Evolutionary conservation across 1,140 invertebrate genomes (phyloP).

Genomic region (Drosophila nikananu): DNA sequence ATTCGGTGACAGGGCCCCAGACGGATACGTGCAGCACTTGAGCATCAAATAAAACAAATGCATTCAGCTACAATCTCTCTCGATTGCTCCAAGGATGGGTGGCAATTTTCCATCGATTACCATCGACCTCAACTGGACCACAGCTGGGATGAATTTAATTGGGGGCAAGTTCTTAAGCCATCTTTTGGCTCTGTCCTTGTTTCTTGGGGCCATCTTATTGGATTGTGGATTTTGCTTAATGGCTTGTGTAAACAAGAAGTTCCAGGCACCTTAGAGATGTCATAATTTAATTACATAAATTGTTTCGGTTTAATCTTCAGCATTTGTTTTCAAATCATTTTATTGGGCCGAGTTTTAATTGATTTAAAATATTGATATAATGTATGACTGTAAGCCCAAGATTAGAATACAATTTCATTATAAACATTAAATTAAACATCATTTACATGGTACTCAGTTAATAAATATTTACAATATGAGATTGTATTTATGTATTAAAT

Average conservation of each 20-base stretch:
- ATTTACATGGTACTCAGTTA: background rate
- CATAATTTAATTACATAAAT: background rate
- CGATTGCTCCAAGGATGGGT: conserved; percentile 11
- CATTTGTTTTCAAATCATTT: background rate
- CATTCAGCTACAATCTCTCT: conserved; percentile 28
- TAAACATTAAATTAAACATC: background rate
- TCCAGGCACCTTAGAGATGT: background rate
- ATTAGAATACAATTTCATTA: background rate
- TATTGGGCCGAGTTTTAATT: background rate
- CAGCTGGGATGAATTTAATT: conserved; percentile 40
- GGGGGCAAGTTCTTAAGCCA: conserved; percentile 19
- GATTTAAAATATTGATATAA: background rate
- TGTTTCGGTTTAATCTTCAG: background rate
- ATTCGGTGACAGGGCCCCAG: conserved; percentile 29
- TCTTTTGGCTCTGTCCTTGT: conserved; percentile 17
- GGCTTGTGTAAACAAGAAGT: conserved; percentile 26
- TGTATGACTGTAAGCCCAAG: background rate
- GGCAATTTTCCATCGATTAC: conserved; percentile 29
- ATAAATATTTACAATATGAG: background rate
- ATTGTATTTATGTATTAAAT: background rate
- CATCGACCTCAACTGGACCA: conserved; percentile 43
- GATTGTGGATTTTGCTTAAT: conserved; percentile 23
- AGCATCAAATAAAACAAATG: conserved; percentile 50
- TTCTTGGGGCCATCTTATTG: conserved; percentile 19
- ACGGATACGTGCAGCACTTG: conserved; percentile 18